These are phyloP conservation scores for Menura novaehollandiae DNA, from an alignment of 2,113 vertebrate species.

Conservation along the genomic window DNA sequence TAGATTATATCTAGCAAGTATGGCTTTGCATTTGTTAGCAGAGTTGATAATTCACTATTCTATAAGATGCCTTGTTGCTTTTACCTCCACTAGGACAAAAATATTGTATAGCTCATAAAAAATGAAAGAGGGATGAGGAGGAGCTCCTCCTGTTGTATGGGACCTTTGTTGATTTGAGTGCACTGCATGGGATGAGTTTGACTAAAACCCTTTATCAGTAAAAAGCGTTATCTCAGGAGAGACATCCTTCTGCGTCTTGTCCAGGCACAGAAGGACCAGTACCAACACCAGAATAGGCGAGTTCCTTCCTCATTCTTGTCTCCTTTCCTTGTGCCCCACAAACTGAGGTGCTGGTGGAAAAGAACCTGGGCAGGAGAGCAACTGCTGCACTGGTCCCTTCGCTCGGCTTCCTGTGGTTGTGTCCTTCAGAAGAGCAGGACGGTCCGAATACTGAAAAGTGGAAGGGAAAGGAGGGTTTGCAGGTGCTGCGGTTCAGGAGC, in stretches of 20 bases:
- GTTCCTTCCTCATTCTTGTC: background rate
- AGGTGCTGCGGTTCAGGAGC: background rate
- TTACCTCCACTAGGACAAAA: background rate
- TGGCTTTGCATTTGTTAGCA: background rate
- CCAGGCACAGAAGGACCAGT: background rate
- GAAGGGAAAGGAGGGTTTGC: background rate
- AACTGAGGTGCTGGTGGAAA: background rate
- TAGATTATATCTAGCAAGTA: background rate
- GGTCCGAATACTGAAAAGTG: background rate
- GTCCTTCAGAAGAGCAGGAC: background rate
- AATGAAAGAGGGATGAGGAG: background rate
- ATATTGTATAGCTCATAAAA: background rate
- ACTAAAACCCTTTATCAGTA: background rate
- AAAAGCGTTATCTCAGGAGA: background rate
- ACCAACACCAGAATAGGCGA: background rate
- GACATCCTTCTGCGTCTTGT: background rate
- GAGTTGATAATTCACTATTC: background rate
- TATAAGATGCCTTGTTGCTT: background rate
- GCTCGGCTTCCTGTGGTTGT: background rate
- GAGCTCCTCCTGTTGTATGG: background rate
- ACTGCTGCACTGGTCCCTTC: background rate
- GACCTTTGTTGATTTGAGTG: background rate
- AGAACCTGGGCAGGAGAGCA: background rate
- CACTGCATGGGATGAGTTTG: fast-evolving
- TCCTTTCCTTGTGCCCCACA: background rate